phyloP scores from a whole-genome alignment of 2,888 invertebrate genomes.

The Torymus tubicola region DNA sequence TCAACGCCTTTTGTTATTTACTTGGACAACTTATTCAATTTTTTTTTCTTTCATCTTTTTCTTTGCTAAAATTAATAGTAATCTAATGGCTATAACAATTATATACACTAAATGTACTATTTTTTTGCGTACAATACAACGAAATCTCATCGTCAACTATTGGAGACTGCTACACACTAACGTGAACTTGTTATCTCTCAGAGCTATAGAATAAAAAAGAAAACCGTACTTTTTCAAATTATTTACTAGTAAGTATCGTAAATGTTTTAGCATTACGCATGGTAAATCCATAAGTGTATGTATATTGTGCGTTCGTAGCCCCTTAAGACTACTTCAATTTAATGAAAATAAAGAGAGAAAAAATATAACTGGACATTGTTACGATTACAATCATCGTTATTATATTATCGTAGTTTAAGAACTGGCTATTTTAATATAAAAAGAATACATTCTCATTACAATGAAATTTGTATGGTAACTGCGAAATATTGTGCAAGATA shows the following conservation, averaged over 20 bases:
- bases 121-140: conserved; percentile 40
- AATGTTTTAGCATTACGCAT: conserved; percentile 16
- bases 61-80: not conserved
- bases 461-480: conserved; percentile 26
- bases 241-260: conserved; percentile 9
- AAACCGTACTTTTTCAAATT: conserved; percentile 20
- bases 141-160: conserved; percentile 34
- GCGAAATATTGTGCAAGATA: not conserved
- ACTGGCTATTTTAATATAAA: conserved; percentile 55
- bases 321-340: conserved; percentile 52
- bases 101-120: conserved; percentile 27
- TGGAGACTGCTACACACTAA: conserved; percentile 30
- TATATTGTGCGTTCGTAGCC: conserved; percentile 50
- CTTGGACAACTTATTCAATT: not conserved
- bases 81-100: conserved; percentile 30
- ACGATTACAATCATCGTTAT: conserved; percentile 49
- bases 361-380: conserved; percentile 49
- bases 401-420: conserved; percentile 48
- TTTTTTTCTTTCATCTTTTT: not conserved
- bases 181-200: conserved; percentile 30
- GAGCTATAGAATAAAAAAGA: not conserved
- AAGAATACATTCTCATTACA: conserved; percentile 17
- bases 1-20: no score
- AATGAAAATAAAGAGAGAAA: conserved; percentile 10
- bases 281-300: conserved; percentile 9